phyloP scores from a whole-genome alignment of 2,113 vertebrate species.

The Cottus gobio region DNA sequence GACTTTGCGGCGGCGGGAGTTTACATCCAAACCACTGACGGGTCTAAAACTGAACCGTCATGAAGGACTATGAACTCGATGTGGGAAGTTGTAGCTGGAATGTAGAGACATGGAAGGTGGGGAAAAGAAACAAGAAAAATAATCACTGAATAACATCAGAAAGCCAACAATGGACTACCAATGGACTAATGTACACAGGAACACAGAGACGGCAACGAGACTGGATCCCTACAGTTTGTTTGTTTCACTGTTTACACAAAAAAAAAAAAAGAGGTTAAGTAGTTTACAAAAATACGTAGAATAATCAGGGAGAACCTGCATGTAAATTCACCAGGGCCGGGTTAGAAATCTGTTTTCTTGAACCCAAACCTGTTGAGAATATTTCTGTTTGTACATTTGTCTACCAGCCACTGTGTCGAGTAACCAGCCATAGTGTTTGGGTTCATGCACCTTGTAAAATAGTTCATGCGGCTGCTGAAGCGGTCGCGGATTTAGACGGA shows the following conservation, averaged over 20 bases:
- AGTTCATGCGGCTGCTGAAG: not conserved
- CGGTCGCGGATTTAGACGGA: constrained; percentile 16
- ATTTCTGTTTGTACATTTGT: constrained; percentile 13
- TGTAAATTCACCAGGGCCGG: constrained; percentile 51
- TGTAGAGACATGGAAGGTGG: not conserved
- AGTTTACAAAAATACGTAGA: constrained; percentile 64
- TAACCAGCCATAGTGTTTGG: constrained; percentile 8
- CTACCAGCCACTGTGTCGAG: constrained; percentile 14
- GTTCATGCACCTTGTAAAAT: constrained; percentile 32
- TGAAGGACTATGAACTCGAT: not conserved
- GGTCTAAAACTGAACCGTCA: not conserved
- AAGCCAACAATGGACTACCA: not conserved
- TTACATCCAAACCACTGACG: not conserved
- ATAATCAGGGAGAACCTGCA: constrained; percentile 70
- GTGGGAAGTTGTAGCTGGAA: not conserved
- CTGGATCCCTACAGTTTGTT: constrained; percentile 4
- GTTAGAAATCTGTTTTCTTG: constrained; percentile 28
- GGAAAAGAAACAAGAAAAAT: not conserved
- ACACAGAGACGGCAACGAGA: not conserved
- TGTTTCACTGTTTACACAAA: constrained; percentile 59
- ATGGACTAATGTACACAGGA: not conserved
- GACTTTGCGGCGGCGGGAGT: not conserved
- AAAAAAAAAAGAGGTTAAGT: constrained; percentile 46
- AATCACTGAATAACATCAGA: not conserved
- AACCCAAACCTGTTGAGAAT: not conserved